Conservation (phyloP, 2,113 vertebrate species). For the Ptilorrhoa leucosticta region DNA sequence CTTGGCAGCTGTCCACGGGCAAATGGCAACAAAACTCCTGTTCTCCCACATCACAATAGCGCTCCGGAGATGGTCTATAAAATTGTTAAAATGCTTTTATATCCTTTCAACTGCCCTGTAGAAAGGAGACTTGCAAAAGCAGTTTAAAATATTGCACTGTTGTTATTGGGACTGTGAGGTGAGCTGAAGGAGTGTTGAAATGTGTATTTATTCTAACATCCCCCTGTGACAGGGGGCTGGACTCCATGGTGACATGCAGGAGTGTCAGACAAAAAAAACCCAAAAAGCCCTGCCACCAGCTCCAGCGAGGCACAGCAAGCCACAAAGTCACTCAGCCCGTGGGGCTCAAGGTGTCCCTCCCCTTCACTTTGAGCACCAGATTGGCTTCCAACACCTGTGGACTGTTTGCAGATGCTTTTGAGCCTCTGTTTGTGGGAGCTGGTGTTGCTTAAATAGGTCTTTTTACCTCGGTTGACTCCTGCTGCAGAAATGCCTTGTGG, state of each 20-base stretch:
- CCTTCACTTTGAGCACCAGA: neutral
- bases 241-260: neutral
- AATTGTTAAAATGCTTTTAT: slow-evolving; percentile 44
- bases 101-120: neutral
- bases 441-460: neutral
- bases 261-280: neutral
- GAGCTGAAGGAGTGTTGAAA: slow-evolving; percentile 34
- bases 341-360: neutral
- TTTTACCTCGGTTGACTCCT: neutral
- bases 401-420: neutral
- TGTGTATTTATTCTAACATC: neutral
- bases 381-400: neutral
- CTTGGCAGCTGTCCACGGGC: slow-evolving; percentile 60
- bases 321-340: neutral
- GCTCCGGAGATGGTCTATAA: neutral
- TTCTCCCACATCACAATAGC: slow-evolving; percentile 27
- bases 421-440: neutral
- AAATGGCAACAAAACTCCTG: slow-evolving; percentile 48
- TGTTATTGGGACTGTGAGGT: neutral
- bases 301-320: neutral
- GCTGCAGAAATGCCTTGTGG: neutral
- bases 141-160: slow-evolving; percentile 22
- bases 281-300: neutral
- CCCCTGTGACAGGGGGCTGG: neutral
- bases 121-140: slow-evolving; percentile 43